Percentiles rank a stretch among this genome's conserved stretches.
These are phyloP conservation scores for Vimba vimba DNA, from an alignment of 2,113 vertebrate species.

Conservation along the genomic window DNA sequence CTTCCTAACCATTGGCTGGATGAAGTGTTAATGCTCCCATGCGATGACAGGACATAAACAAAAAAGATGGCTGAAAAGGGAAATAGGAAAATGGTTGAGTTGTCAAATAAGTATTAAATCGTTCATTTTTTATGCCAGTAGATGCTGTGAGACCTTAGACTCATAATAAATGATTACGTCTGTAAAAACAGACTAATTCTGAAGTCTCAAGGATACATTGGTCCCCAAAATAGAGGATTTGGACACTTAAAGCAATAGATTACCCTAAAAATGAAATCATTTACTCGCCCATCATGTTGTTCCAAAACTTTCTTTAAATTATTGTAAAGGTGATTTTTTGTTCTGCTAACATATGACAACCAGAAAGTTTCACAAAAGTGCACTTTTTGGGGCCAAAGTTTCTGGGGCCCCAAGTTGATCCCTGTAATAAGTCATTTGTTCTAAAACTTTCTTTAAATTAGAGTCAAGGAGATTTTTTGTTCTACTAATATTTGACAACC, in stretches of 20 bases:
- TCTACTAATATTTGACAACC: background rate
- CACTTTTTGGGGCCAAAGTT: background rate
- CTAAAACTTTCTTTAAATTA: too few species aligned
- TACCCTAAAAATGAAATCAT: too few species aligned
- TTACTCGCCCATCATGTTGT: too few species aligned
- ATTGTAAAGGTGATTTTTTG: too few species aligned
- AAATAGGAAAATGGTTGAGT: slow-evolving; percentile 26
- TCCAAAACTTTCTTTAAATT: too few species aligned
- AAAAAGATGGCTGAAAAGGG: slow-evolving; percentile 40
- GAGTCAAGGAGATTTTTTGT: too few species aligned
- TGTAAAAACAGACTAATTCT: background rate
- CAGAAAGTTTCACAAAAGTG: background rate
- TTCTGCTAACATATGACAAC: background rate
- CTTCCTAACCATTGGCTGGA: slow-evolving; percentile 37
- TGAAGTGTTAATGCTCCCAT: slow-evolving; percentile 26
- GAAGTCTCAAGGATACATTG: background rate
- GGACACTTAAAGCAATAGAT: too few species aligned
- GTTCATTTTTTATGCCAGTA: background rate
- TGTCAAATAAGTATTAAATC: slow-evolving; percentile 25
- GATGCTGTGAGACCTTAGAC: background rate
- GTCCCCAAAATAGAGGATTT: too few species aligned
- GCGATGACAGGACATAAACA: slow-evolving; percentile 47
- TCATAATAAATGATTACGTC: background rate
- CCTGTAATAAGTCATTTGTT: background rate
- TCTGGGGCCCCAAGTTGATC: background rate